Base-by-base conservation (phyloP, 2,113 vertebrate species). In the Penelope pileata region DNA sequence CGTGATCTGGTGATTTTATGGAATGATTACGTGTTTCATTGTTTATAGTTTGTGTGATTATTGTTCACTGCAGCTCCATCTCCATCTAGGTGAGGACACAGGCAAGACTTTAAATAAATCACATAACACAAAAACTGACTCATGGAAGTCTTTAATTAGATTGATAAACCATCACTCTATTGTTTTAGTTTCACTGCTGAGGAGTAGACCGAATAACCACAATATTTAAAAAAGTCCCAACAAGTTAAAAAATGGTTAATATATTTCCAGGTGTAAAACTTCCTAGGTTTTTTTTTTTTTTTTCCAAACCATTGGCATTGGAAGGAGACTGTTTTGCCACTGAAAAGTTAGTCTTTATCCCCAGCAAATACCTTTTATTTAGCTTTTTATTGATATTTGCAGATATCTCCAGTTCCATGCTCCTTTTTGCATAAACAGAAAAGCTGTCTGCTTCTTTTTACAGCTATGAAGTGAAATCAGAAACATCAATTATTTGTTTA, bases 261-360 rank as follows among this genome's bases (percentile, higher is more conserved):
- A 5, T 47, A 50, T 84, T 86, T 92, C 66, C 45, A 87, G 43
- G 21, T 82, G 69, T 82, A 94, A 94, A 96, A 85, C 70, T 60
- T 84, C 21, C 34, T 36, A 68, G 17, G 73, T 87, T 90, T 75
- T 47, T 86, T 47, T 66, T 82, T 47, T 91, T 86, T 47, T 66
- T 82, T 47, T 91, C 87, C 74, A 91, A 43, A 90, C 23, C 38
- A 47, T 27, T 56, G 32, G 6, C 50, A 60, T 16, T 86, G 68
- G 59, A 80, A 94, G 90, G 90, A 94, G 12, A 83, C 59, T 22
- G 1, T 73, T 93, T 93, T 94, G 79, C 83, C 83, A 93, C 75
- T 19, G 2, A 42, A 24, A 94, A 86, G 5, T 88, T 95, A 86
- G 17, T 67, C 34, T 67, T 92, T 96, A 96, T 96, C 95, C 96